A percentile compares a stretch with the other conserved stretches of the same genome.
phyloP scores from a whole-genome alignment of 2,888 invertebrate species.

The Charanyca ferruginea region DNA sequence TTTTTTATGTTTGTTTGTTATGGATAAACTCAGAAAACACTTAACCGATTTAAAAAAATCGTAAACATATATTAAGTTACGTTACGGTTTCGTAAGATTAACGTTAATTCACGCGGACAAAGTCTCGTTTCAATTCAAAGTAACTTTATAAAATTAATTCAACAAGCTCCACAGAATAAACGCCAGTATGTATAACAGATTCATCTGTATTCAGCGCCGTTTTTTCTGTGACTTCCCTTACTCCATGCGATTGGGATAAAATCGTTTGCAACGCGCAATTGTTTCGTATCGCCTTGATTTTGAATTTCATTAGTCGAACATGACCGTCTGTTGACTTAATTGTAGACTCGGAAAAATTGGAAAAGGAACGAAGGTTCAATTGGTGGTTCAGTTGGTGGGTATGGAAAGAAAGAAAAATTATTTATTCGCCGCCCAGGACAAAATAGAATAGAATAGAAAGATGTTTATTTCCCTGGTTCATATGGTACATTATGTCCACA shows the following conservation, averaged over 20 bases:
- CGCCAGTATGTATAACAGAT: conserved; percentile 73
- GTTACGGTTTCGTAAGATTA: no score
- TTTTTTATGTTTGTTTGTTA: no score
- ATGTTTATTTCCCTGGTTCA: no score
- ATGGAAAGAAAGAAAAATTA: not conserved
- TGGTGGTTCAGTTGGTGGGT: conserved; percentile 15
- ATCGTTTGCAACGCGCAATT: conserved; percentile 82
- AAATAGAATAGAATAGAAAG: no score
- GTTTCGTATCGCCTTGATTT: conserved; percentile 85
- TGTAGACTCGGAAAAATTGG: conserved; percentile 27
- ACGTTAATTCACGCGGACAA: no score
- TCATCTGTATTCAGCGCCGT: conserved; percentile 85
- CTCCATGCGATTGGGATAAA: conserved; percentile 80
- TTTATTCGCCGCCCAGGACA: no score
- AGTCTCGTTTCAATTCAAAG: no score
- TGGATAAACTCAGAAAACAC: no score
- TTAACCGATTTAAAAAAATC: no score
- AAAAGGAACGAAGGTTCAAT: conserved; percentile 16
- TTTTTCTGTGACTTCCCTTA: conserved; percentile 85
- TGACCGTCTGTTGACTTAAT: conserved; percentile 56
- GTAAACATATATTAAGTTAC: no score
- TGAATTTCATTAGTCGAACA: conserved; percentile 83
- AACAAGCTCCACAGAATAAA: conserved; percentile 33
- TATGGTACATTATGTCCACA: no score
- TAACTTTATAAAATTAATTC: not conserved